phyloP scores from a whole-genome alignment of 2,888 invertebrate genomes.

The Augochlorella aurata region DNA sequence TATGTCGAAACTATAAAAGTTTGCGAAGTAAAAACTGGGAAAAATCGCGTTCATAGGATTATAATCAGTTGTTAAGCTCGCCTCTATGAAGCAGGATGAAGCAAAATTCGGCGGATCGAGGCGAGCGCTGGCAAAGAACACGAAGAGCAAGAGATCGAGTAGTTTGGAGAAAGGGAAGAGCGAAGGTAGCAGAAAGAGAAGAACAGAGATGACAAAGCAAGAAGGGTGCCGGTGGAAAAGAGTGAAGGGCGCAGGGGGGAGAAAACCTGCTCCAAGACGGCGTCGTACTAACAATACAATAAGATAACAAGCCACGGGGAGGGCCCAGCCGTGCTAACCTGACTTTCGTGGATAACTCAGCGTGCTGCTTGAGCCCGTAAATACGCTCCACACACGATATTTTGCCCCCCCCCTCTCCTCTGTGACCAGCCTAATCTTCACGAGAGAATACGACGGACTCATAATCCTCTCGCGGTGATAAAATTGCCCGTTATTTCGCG shows the following conservation, averaged over 20 bases:
- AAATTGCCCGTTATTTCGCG: conserved; percentile 62
- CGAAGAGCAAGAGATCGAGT: conserved; percentile 45
- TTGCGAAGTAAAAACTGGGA: neutral
- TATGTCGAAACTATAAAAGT: neutral
- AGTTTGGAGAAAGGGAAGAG: conserved; percentile 56
- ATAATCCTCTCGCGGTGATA: conserved; percentile 60
- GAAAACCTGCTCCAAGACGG: conserved; percentile 72
- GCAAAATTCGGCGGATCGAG: conserved; percentile 20
- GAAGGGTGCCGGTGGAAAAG: conserved; percentile 49
- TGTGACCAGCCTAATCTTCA: conserved; percentile 57
- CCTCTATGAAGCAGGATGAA: conserved; percentile 7
- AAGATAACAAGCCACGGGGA: conserved; percentile 75
- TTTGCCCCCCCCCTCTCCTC: conserved; percentile 18
- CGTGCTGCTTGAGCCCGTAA: conserved; percentile 57
- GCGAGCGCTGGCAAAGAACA: conserved; percentile 29
- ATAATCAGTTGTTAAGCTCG: conserved; percentile 28
- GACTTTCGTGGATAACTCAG: conserved; percentile 71
- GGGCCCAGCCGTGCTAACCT: conserved; percentile 62
- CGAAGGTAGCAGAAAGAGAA: conserved; percentile 45
- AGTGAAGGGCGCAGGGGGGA: conserved; percentile 45
- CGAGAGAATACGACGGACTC: conserved; percentile 54
- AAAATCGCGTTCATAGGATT: conserved; percentile 12
- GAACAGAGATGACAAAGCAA: conserved; percentile 61
- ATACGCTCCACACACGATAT: conserved; percentile 52
- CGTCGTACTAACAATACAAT: conserved; percentile 75